phyloP scores from a whole-genome alignment of 2,113 vertebrate genomes.

The Ibidorhyncha struthersii region DNA sequence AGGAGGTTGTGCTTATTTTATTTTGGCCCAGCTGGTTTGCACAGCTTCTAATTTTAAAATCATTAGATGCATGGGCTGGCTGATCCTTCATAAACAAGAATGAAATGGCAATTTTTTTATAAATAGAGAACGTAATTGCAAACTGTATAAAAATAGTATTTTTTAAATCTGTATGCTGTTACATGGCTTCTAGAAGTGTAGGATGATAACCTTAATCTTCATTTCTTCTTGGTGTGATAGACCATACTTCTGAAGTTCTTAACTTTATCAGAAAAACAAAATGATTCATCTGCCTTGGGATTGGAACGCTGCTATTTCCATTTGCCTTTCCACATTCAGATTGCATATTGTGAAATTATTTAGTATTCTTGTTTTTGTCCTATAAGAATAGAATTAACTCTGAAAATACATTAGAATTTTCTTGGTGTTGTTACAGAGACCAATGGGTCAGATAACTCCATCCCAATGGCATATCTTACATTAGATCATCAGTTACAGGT shows the following conservation, averaged over 20 bases:
- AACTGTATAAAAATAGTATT: not conserved
- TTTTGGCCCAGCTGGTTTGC: constrained; percentile 54
- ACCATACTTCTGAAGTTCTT: constrained; percentile 12
- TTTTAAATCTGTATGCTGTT: not conserved
- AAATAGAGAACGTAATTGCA: not conserved
- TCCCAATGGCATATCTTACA: constrained; percentile 99
- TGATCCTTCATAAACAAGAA: constrained; percentile 66
- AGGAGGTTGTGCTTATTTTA: constrained; percentile 59
- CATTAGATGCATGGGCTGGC: constrained; percentile 59
- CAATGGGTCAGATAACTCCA: constrained; percentile 98
- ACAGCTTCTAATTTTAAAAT: constrained; percentile 70
- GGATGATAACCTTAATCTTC: constrained; percentile 6
- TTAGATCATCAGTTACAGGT: constrained; percentile 99
- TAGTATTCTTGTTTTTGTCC: not conserved
- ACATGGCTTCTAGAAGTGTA: constrained; percentile 31
- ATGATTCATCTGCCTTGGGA: constrained; percentile 52
- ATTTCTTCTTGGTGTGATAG: constrained; percentile 20
- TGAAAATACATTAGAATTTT: not conserved
- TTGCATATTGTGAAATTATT: not conserved
- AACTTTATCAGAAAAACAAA: constrained; percentile 39
- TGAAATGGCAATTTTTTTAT: constrained; percentile 45
- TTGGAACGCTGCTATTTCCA: constrained; percentile 51
- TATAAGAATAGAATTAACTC: not conserved
- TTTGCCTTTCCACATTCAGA: constrained; percentile 54
- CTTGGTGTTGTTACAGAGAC: constrained; percentile 83